Evolutionary conservation across 2,797 vertebrate species (phyloP), one percentile per base, ranked within the genome.

Genomic region (Ambastaia sidthimunki): DNA sequence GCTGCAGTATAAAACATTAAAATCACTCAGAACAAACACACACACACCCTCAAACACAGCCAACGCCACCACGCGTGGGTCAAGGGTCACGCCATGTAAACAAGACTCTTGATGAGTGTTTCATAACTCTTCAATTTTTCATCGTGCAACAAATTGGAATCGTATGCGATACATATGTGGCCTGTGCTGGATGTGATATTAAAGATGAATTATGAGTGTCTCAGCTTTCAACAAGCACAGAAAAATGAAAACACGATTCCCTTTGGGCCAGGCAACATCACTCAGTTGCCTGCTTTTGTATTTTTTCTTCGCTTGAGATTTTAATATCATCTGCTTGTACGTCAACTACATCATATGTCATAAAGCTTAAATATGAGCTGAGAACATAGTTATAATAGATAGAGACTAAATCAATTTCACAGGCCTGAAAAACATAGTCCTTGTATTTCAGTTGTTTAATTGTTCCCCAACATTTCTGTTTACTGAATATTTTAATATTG

Each of bases 61-160:
- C 21, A 15, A 23, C 15, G 16, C 71, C 86, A 88, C 86, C 85
- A 80, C 82, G 67, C 28, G 0, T 2, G 70, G 90, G 90, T 90
- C 90, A 91, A 89, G 88, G 91, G 90, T 92, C 92, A 89, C 28
- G 83, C 89, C 87, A 80, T 88, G 90, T 93, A 93, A 93, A 93
- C 93, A 94, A 89, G 80, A 63, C 19, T 65, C 87, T 87, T 93
- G 91, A 94, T 94, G 92, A 92, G 91, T 89, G 82, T 91, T 88
- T 87, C 88, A 90, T 92, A 90, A 90, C 91, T 90, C 84, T 91
- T 94, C 75, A 92, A 93, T 94, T 92, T 93, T 94, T 94, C 89
- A 93, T 93, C 85, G 85, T 86, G 89, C 88, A 86, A 87, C 89
- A 92, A 91, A 93, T 93, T 92, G 92, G 90, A 93, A 89, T 88